phyloP scores from a whole-genome alignment of 2,888 invertebrate species.

The Empis livida region DNA sequence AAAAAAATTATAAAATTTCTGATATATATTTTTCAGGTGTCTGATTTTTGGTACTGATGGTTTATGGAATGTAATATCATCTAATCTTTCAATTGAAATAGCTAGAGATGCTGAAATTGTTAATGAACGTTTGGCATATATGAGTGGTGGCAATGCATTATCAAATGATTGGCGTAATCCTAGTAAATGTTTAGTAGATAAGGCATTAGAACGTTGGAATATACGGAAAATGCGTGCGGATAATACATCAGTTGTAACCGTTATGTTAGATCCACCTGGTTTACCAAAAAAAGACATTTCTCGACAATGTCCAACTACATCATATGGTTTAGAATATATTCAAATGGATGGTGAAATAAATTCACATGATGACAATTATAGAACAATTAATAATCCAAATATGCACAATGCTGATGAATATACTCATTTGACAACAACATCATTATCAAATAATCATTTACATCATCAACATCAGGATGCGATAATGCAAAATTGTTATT shows the following conservation, averaged over 20 bases:
- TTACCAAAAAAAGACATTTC: slow-evolving; percentile 42
- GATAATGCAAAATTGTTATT: no score
- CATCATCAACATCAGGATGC: no score
- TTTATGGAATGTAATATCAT: slow-evolving; percentile 87
- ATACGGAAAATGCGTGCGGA: slow-evolving; percentile 81
- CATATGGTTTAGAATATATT: slow-evolving; percentile 18
- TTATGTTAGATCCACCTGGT: slow-evolving; percentile 84
- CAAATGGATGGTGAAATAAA: slow-evolving; percentile 16
- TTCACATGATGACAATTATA: slow-evolving; percentile 6
- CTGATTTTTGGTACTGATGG: slow-evolving; percentile 94
- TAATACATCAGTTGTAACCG: slow-evolving; percentile 83
- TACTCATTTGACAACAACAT: background rate
- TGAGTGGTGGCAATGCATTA: slow-evolving; percentile 21
- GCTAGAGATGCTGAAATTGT: slow-evolving; percentile 71
- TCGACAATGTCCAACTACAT: slow-evolving; percentile 17
- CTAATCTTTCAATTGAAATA: slow-evolving; percentile 69
- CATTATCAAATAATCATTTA: no score
- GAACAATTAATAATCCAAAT: slow-evolving; percentile 8
- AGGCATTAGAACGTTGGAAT: slow-evolving; percentile 72
- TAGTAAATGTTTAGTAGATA: slow-evolving; percentile 76
- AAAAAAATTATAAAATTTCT: background rate
- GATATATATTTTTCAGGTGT: slow-evolving; percentile 44
- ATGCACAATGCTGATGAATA: slow-evolving; percentile 24
- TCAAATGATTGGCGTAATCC: slow-evolving; percentile 66
- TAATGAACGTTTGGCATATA: slow-evolving; percentile 47